Conservation (phyloP, 2,888 invertebrate genomes). For the Volucella inanis region DNA sequence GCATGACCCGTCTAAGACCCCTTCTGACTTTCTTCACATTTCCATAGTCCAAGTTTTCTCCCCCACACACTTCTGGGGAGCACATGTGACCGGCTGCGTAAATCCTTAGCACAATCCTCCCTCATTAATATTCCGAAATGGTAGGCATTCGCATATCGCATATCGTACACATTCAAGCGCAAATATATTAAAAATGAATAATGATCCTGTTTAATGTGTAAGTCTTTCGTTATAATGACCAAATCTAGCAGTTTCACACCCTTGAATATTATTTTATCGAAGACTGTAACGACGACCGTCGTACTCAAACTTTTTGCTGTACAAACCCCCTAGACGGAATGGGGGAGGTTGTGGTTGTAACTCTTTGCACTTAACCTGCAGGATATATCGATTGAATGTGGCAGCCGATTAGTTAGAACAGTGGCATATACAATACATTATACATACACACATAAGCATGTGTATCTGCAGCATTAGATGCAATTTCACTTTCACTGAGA, state of each 20-base stretch:
- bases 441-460: neutral
- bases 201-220: constrained; percentile 81
- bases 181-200: constrained; percentile 81
- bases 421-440: neutral
- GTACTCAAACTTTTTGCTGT: neutral
- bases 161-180: constrained; percentile 70
- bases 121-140: constrained; percentile 73
- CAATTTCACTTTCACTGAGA: constrained; percentile 64
- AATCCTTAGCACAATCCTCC: constrained; percentile 42
- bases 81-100: constrained; percentile 53
- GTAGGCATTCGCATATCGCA: constrained; percentile 74
- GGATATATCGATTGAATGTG: constrained; percentile 60
- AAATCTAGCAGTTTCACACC: constrained; percentile 74
- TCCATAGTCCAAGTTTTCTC: constrained; percentile 30
- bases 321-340: neutral
- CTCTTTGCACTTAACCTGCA: constrained; percentile 57
- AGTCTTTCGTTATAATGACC: constrained; percentile 68
- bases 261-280: constrained; percentile 63
- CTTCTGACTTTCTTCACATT: constrained; percentile 38
- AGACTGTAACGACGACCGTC: neutral
- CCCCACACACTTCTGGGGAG: constrained; percentile 1
- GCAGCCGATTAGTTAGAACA: constrained; percentile 32
- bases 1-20: constrained; percentile 12
- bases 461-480: constrained; percentile 16
- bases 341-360: constrained; percentile 30